Conservation (phyloP, 2,888 invertebrate genomes). For the Drosophila engyochracea region DNA sequence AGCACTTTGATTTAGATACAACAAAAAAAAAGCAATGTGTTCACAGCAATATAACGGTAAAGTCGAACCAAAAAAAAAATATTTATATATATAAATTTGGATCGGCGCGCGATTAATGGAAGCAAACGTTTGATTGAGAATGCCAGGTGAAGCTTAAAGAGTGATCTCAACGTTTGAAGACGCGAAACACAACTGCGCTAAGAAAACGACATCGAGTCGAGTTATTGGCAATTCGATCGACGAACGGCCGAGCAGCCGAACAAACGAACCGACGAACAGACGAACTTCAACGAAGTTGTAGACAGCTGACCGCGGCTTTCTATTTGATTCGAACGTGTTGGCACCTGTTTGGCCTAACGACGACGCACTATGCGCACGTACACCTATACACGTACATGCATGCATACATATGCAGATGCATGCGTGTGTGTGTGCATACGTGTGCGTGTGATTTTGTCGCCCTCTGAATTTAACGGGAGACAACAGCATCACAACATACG, state of each 20-base stretch:
- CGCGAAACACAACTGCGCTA: slow-evolving; percentile 81
- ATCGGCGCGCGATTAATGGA: slow-evolving; percentile 42
- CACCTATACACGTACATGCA: slow-evolving; percentile 5
- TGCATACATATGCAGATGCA: neutral
- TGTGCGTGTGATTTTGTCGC: slow-evolving; percentile 17
- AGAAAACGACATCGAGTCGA: slow-evolving; percentile 72
- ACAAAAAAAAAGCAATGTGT: slow-evolving; percentile 17
- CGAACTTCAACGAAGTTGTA: slow-evolving; percentile 11
- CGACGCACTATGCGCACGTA: slow-evolving; percentile 36
- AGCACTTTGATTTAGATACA: slow-evolving; percentile 28
- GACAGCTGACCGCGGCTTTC: slow-evolving; percentile 48
- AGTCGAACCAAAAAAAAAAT: slow-evolving; percentile 21
- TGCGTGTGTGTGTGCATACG: neutral
- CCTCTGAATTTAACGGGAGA: slow-evolving; percentile 30
- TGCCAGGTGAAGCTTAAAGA: slow-evolving; percentile 15
- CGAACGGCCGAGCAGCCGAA: slow-evolving; percentile 16
- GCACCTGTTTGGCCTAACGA: slow-evolving; percentile 50
- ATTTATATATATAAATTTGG: slow-evolving; percentile 8
- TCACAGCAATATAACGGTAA: slow-evolving; percentile 36
- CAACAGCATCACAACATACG: slow-evolving; percentile 11
- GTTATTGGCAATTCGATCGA: slow-evolving; percentile 73
- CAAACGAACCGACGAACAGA: slow-evolving; percentile 14
- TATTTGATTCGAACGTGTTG: slow-evolving; percentile 58
- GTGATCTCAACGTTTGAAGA: slow-evolving; percentile 73
- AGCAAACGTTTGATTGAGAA: slow-evolving; percentile 16